A percentile compares a stretch with the other conserved stretches of the same genome.
These are phyloP conservation scores for Caenorhabditis sulstoni DNA, from an alignment of 2,888 invertebrate genomes.

Conservation along the genomic window DNA sequence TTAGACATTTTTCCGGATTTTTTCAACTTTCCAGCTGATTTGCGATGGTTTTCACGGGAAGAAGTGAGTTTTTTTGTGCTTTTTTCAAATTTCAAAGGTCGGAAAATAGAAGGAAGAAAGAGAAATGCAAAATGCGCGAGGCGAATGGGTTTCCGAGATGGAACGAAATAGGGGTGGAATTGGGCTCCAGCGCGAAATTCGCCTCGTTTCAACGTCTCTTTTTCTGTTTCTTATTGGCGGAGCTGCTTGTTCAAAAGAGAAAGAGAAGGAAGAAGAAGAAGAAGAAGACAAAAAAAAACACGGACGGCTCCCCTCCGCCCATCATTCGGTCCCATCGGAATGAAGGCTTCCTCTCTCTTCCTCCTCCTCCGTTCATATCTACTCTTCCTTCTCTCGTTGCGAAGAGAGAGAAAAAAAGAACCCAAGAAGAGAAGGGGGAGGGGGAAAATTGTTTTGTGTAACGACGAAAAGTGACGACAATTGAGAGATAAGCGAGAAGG, in stretches of 20 bases:
- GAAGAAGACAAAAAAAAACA: conserved; percentile 20
- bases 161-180: too few species aligned
- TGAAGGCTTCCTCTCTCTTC: neutral
- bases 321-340: neutral
- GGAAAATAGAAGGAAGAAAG: neutral
- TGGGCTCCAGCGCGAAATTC: too few species aligned
- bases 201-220: too few species aligned
- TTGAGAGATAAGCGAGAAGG: conserved; percentile 25
- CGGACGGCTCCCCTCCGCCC: conserved; percentile 46
- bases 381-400: neutral
- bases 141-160: too few species aligned
- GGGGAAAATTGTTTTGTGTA: conserved; percentile 23
- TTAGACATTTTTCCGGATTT: too few species aligned
- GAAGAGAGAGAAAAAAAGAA: neutral
- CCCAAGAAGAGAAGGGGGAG: neutral
- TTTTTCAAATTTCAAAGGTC: neutral
- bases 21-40: neutral
- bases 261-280: neutral
- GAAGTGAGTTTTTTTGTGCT: neutral
- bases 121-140: too few species aligned
- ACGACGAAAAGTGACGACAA: conserved; percentile 45
- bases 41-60: neutral
- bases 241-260: conserved; percentile 23
- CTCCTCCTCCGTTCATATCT: conserved; percentile 40
- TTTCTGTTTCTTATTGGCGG: conserved; percentile 2